A percentile compares a stretch with the other conserved stretches of the same genome.
Evolutionary conservation across 2,797 vertebrate genomes (phyloP).

Genomic region (Spondyliosoma cantharus): DNA sequence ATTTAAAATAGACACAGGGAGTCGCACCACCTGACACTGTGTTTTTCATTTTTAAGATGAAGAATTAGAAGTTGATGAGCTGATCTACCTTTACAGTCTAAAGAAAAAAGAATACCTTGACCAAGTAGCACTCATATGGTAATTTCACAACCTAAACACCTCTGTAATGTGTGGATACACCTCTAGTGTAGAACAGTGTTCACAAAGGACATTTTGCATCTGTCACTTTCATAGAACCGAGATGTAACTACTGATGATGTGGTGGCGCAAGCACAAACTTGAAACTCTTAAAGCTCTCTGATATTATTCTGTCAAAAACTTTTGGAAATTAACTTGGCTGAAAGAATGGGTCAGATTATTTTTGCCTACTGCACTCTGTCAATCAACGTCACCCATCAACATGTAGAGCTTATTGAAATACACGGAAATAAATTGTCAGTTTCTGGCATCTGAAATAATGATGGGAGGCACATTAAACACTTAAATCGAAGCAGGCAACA

Average conservation of each 20-base stretch:
- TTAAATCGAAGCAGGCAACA: constrained; percentile 37
- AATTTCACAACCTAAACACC: neutral
- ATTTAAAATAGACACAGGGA: neutral
- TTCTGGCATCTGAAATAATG: constrained; percentile 11
- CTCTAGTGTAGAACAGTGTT: neutral
- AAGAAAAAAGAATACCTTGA: neutral
- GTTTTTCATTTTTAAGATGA: neutral
- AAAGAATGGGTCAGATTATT: neutral
- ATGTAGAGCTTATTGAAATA: constrained; percentile 1
- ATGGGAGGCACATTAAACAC: constrained; percentile 23
- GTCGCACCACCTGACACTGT: neutral
- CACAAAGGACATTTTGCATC: neutral
- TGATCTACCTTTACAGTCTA: neutral
- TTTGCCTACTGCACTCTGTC: neutral
- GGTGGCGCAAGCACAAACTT: neutral
- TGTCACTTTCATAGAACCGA: neutral
- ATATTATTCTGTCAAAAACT: neutral
- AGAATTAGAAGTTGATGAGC: neutral
- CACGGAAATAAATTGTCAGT: neutral
- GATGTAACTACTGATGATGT: neutral
- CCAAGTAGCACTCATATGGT: no score
- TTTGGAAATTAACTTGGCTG: neutral
- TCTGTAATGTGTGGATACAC: neutral
- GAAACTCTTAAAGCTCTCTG: neutral
- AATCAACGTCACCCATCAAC: constrained; percentile 1